Evolutionary conservation across 1,140 invertebrate species (phyloP).

Genomic region (Ceratitis capitata): DNA sequence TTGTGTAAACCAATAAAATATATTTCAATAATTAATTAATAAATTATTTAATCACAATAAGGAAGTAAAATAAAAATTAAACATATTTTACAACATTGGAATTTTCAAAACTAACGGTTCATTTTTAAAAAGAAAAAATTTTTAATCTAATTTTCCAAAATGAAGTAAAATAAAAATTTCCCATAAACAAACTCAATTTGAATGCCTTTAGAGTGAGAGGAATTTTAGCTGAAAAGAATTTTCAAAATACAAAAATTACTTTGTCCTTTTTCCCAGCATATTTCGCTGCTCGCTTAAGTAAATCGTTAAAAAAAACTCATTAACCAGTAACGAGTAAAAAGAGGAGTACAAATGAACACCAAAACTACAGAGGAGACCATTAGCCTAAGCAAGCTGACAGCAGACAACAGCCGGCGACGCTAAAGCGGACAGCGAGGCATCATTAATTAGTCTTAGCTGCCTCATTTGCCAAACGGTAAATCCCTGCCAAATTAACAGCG

Average conservation of each 20-base stretch:
- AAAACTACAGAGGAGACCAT: not conserved
- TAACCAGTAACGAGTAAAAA: not conserved
- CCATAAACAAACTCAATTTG: not conserved
- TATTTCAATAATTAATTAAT: too few relatives aligned
- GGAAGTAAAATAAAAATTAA: too few relatives aligned
- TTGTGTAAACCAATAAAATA: too few relatives aligned
- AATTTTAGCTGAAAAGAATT: not conserved
- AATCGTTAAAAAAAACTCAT: slow-evolving; percentile 6
- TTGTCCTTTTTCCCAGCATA: not conserved
- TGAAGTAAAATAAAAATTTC: too few relatives aligned
- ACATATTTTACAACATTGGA: too few relatives aligned
- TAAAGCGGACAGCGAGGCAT: not conserved
- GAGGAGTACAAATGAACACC: too few relatives aligned
- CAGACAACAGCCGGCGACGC: not conserved
- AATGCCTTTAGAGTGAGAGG: not conserved
- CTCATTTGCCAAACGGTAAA: slow-evolving; percentile 28
- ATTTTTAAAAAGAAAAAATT: too few relatives aligned
- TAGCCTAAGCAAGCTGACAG: not conserved
- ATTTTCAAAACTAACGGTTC: too few relatives aligned
- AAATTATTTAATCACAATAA: too few relatives aligned
- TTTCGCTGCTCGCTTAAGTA: not conserved
- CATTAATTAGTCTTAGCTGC: slow-evolving; percentile 31
- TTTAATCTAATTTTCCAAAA: too few relatives aligned
- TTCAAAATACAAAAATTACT: not conserved
- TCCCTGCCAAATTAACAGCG: slow-evolving; percentile 4